Percentiles rank a stretch among this genome's conserved stretches.
phyloP scores from a whole-genome alignment of 2,113 vertebrate genomes.

The Xyliphius kryptos region DNA sequence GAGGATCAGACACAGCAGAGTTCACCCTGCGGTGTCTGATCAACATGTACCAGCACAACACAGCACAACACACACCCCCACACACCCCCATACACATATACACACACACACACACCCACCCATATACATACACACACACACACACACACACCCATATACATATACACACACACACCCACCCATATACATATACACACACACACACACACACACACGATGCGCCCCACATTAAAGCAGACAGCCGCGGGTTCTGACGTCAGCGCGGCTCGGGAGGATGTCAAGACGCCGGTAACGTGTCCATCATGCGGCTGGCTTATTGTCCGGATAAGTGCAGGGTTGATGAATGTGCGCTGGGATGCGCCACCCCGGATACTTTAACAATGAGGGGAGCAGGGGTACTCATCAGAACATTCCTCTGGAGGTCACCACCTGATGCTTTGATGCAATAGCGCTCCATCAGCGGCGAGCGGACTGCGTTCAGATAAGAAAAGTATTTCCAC shows the following conservation, averaged over 20 bases:
- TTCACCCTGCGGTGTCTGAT: too few species aligned
- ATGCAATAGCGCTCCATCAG: not conserved
- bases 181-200: too few species aligned
- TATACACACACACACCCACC: too few species aligned
- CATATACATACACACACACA: too few species aligned
- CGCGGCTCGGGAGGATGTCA: slow-evolving; percentile 24
- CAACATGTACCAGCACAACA: too few species aligned
- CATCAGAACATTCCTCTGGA: slow-evolving; percentile 27
- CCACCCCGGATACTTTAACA: not conserved
- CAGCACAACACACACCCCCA: too few species aligned
- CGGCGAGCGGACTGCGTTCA: too few species aligned
- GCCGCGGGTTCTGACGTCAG: slow-evolving; percentile 27
- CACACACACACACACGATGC: too few species aligned
- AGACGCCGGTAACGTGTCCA: slow-evolving; percentile 31
- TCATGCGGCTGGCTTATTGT: slow-evolving; percentile 39
- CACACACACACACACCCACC: too few species aligned
- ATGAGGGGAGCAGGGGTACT: not conserved
- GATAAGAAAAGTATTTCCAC: slow-evolving; percentile 1
- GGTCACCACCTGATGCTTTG: slow-evolving; percentile 11
- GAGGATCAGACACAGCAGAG: too few species aligned
- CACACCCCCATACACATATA: too few species aligned
- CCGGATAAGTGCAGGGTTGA: not conserved
- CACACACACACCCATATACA: too few species aligned
- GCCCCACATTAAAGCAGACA: slow-evolving; percentile 40
- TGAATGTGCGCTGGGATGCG: not conserved